Evolutionary conservation across 2,113 vertebrate species (phyloP).

Genomic region (Calyptommatus sinebrachiatus): DNA sequence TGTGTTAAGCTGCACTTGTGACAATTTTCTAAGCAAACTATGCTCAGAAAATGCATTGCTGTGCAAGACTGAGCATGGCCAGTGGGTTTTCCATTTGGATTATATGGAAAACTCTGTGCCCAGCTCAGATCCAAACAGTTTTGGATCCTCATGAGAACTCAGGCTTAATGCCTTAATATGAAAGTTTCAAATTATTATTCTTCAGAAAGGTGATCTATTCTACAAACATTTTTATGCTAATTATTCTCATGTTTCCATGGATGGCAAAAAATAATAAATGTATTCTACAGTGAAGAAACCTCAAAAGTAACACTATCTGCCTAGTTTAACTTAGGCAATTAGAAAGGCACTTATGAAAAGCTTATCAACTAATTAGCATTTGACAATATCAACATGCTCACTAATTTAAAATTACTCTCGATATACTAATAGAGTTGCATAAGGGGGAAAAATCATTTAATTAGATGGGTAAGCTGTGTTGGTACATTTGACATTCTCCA

Average conservation of each 20-base stretch:
- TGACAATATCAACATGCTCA: conserved; percentile 15
- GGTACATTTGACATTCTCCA: background rate
- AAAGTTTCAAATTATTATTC: too few relatives aligned
- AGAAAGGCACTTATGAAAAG: background rate
- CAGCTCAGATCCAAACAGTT: too few relatives aligned
- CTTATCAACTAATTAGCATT: conserved; percentile 29
- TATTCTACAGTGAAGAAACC: background rate
- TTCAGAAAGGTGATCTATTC: background rate
- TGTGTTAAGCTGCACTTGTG: too few relatives aligned
- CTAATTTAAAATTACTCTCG: conserved; percentile 6
- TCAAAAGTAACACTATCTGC: background rate
- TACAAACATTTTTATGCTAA: conserved; percentile 9
- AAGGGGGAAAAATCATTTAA: conserved; percentile 5
- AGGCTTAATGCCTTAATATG: too few relatives aligned
- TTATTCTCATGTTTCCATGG: conserved; percentile 9
- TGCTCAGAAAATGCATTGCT: too few relatives aligned
- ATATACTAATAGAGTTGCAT: conserved; percentile 1
- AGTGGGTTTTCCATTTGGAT: too few relatives aligned
- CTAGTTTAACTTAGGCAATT: conserved; percentile 23
- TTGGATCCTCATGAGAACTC: too few relatives aligned
- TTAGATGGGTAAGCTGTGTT: background rate
- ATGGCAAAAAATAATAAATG: conserved; percentile 13
- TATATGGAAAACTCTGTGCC: too few relatives aligned
- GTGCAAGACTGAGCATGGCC: too few relatives aligned
- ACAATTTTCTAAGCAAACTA: too few relatives aligned